These are phyloP conservation scores for Scomberomorus guttatus DNA, from an alignment of 2,797 vertebrate genomes.

Conservation along the genomic window DNA sequence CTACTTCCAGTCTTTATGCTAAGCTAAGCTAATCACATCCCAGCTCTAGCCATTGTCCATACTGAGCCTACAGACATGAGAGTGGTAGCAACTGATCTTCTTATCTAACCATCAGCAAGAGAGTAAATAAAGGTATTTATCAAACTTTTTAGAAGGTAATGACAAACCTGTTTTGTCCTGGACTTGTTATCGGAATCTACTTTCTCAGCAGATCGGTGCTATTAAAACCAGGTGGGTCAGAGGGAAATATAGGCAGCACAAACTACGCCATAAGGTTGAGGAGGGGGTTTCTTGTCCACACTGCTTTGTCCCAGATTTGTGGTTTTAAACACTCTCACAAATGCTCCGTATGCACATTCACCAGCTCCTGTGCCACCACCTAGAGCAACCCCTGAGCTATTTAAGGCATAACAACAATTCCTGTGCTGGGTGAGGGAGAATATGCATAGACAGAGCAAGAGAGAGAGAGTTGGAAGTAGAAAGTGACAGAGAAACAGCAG, in stretches of 20 bases:
- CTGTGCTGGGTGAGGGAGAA: constrained; percentile 44
- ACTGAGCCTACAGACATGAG: no score
- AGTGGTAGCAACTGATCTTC: no score
- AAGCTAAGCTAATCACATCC: no score
- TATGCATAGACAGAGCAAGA: constrained; percentile 11
- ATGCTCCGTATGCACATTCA: constrained; percentile 36
- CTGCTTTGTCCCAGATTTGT: constrained; percentile 48
- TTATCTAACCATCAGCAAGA: no score
- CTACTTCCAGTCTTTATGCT: no score
- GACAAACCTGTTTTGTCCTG: constrained; percentile 15
- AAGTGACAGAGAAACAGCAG: constrained; percentile 37
- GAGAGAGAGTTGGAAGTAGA: constrained; percentile 17
- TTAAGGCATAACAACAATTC: constrained; percentile 52
- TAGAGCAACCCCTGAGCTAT: constrained; percentile 64
- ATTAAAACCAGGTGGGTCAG: constrained; percentile 33
- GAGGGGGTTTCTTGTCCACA: constrained; percentile 15
- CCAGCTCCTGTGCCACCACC: constrained; percentile 33
- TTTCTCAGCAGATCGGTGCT: constrained; percentile 34
- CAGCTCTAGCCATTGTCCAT: no score
- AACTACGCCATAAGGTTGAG: constrained; percentile 27
- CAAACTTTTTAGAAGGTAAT: background rate
- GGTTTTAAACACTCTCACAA: constrained; percentile 42
- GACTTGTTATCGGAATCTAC: constrained; percentile 19
- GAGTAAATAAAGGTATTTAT: no score
- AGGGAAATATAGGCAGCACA: constrained; percentile 20